phyloP scores from a whole-genome alignment of 2,797 vertebrate species.

The Protosalanx chinensis region DNA sequence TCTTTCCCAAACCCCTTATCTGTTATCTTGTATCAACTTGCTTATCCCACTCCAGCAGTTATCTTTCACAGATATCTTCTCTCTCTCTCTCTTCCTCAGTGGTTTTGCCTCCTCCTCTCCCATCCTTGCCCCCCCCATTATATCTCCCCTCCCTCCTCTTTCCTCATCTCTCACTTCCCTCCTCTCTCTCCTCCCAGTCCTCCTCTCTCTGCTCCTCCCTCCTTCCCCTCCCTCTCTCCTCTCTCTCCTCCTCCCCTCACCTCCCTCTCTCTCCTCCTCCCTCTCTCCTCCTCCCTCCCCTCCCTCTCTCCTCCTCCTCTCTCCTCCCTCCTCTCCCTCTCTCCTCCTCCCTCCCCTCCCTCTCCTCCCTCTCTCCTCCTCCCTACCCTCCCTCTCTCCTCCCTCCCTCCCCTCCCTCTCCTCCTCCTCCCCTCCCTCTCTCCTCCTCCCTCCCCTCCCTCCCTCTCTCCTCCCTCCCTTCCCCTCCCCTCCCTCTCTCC shows the following conservation, averaged over 20 bases:
- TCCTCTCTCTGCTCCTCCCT: not conserved
- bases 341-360: not conserved
- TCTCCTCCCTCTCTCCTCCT: not conserved
- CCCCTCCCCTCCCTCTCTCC: not conserved
- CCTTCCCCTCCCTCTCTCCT: conserved; percentile 1
- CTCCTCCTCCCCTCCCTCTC: too few relatives aligned
- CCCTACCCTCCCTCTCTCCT: not conserved
- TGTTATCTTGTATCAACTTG: not conserved
- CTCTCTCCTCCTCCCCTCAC: not conserved
- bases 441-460: not conserved
- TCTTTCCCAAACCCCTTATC: not conserved
- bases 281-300: conserved; percentile 16
- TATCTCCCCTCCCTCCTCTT: not conserved
- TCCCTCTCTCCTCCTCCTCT: not conserved
- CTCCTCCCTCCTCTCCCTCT: not conserved
- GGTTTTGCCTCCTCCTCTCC: conserved; percentile 4
- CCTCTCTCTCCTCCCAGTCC: not conserved
- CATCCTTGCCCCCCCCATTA: not conserved
- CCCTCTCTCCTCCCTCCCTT: not conserved
- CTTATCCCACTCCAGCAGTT: conserved; percentile 1
- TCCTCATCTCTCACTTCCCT: not conserved
- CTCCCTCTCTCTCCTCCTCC: conserved; percentile 31
- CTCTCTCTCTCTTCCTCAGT: conserved; percentile 17
- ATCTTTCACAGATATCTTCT: not conserved
- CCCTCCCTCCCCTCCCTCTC: not conserved